Conservation (phyloP, 2,888 invertebrate genomes). For the Platycnemis pennipes region DNA sequence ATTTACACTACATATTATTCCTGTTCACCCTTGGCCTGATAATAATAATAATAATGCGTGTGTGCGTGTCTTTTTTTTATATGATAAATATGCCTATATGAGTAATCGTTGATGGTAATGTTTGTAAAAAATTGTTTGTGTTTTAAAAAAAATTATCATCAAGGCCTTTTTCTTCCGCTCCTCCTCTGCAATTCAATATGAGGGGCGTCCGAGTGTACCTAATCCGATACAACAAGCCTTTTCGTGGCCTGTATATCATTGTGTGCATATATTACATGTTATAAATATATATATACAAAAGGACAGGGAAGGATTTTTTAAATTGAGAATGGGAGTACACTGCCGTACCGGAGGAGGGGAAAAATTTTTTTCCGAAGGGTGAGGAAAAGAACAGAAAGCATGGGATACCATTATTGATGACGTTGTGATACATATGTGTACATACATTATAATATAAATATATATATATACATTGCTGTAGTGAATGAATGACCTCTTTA, state of each 20-base stretch:
- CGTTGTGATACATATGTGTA: conserved; percentile 71
- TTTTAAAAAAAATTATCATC: conserved; percentile 64
- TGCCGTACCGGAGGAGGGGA: conserved; percentile 55
- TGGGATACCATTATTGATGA: conserved; percentile 69
- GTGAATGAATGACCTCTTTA: conserved; percentile 69
- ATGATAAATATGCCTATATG: conserved; percentile 66
- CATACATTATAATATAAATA: conserved; percentile 69
- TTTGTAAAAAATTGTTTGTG: conserved; percentile 65
- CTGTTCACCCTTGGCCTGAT: conserved; percentile 66
- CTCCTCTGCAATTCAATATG: conserved; percentile 55
- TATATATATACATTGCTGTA: conserved; percentile 69
- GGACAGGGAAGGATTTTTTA: conserved; percentile 59
- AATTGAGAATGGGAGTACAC: conserved; percentile 60
- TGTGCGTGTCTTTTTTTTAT: conserved; percentile 63
- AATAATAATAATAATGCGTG: conserved; percentile 65
- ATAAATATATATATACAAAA: conserved; percentile 68
- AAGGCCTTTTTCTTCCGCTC: conserved; percentile 62
- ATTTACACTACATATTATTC: conserved; percentile 54
- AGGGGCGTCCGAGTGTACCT: conserved; percentile 66
- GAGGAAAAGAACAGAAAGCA: conserved; percentile 34
- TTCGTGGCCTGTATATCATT: conserved; percentile 69
- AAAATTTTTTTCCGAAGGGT: background rate
- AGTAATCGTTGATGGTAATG: conserved; percentile 66
- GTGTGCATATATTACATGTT: conserved; percentile 69
- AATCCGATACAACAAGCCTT: conserved; percentile 68